A percentile compares a stretch with the other conserved stretches of the same genome.
These are phyloP conservation scores for Lophotriccus pileatus DNA, from an alignment of 2,797 vertebrate species.

Conservation along the genomic window DNA sequence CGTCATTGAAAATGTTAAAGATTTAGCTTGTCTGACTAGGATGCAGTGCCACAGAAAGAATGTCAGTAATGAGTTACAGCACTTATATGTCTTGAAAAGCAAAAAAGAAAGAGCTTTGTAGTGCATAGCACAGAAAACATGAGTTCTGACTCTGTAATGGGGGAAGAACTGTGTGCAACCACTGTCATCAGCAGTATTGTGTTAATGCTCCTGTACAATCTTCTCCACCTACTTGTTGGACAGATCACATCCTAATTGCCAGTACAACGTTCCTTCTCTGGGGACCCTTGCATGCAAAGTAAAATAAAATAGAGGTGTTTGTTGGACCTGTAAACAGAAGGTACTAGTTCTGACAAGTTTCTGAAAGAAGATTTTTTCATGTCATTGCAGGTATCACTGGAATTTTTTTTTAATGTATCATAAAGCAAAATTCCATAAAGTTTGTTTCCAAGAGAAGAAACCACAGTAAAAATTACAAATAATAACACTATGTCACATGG, in stretches of 20 bases:
- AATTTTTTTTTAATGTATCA: not conserved
- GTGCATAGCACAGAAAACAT: not conserved
- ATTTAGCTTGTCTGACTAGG: not conserved
- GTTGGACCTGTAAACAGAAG: not conserved
- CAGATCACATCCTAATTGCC: rapidly evolving
- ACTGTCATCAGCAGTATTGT: not conserved
- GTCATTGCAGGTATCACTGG: not conserved
- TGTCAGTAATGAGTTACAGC: not conserved
- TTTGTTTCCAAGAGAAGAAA: not conserved
- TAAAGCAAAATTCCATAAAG: not conserved
- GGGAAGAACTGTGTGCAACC: not conserved
- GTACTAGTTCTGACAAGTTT: not conserved
- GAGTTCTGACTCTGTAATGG: not conserved
- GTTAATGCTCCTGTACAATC: not conserved
- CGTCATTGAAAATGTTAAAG: not conserved
- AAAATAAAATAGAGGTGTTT: not conserved
- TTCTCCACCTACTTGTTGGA: not conserved
- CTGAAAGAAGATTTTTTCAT: not conserved
- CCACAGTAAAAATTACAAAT: not conserved
- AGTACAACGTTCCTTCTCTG: not conserved
- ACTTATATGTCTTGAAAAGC: not conserved
- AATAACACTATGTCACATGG: not conserved
- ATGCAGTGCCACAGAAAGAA: not conserved
- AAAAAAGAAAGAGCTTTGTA: not conserved
- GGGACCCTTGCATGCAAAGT: not conserved